Percentiles rank a stretch among this genome's conserved stretches.
These are phyloP conservation scores for Bilobella aurantiaca DNA, from an alignment of 1,140 invertebrate genomes.

Conservation along the genomic window DNA sequence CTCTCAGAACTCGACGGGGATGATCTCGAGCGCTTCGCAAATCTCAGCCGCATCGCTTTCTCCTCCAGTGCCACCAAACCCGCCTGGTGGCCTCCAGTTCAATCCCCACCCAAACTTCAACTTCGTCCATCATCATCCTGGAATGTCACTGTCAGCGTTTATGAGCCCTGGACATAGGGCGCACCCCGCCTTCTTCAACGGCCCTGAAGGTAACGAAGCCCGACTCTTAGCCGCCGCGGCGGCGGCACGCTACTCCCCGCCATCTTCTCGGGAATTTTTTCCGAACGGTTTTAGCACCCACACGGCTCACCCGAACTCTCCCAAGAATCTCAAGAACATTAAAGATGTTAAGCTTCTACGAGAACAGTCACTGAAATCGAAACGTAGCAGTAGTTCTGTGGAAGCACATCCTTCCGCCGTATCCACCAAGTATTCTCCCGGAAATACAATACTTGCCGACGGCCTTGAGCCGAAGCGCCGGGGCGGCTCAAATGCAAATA, in stretches of 20 bases:
- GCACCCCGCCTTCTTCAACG: constrained; percentile 25
- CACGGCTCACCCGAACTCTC: constrained; percentile 27
- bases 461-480: background rate
- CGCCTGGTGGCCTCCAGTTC: constrained; percentile 13
- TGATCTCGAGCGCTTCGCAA: too few species aligned
- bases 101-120: constrained; percentile 24
- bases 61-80: background rate
- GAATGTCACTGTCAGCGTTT: constrained; percentile 18
- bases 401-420: background rate
- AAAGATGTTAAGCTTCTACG: background rate
- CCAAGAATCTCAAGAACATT: constrained; percentile 16
- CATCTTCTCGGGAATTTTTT: background rate
- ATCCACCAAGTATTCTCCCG: background rate
- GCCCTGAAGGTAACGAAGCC: constrained; percentile 13
- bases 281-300: constrained; percentile 20
- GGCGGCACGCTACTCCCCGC: constrained; percentile 25
- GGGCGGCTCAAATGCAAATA: constrained; percentile 28
- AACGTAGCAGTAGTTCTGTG: background rate
- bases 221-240: constrained; percentile 25
- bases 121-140: constrained; percentile 18
- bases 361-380: background rate
- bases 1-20: constrained; percentile 20
- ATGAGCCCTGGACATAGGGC: constrained; percentile 15
- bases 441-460: background rate
- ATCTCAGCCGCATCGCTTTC: constrained; percentile 22